Percentiles rank a stretch among this genome's conserved stretches.
Conservation (phyloP, 2,113 vertebrate species). For the Micromys minutus region DNA sequence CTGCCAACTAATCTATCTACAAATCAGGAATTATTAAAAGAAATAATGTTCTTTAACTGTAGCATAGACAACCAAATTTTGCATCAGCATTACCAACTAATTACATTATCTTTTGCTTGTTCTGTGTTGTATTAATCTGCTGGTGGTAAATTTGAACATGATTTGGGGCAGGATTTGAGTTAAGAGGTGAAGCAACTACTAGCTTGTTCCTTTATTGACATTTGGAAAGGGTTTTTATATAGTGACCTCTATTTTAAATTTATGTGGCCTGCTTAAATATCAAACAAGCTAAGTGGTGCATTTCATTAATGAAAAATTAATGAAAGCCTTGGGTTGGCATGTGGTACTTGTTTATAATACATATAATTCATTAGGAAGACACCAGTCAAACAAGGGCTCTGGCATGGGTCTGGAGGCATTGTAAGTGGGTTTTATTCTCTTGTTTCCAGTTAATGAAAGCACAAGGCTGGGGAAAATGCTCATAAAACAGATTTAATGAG, state of each 20-base stretch:
- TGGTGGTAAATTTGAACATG: constrained; percentile 75
- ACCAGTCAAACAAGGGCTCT: constrained; percentile 80
- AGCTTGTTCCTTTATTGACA: constrained; percentile 80
- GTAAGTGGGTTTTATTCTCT: constrained; percentile 83
- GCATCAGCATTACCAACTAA: constrained; percentile 69
- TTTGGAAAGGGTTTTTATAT: constrained; percentile 80
- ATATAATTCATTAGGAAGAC: constrained; percentile 85
- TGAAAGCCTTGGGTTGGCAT: constrained; percentile 84
- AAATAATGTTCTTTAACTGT: constrained; percentile 45
- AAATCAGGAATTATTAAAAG: constrained; percentile 58
- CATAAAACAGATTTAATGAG: constrained; percentile 88
- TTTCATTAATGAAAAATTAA: constrained; percentile 90
- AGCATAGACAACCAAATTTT: constrained; percentile 61
- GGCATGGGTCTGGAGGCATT: constrained; percentile 66
- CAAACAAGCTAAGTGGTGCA: constrained; percentile 86
- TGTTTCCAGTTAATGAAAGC: constrained; percentile 84
- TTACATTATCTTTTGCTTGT: constrained; percentile 73
- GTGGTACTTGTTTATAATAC: constrained; percentile 85
- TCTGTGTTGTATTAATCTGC: constrained; percentile 75
- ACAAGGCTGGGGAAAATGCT: constrained; percentile 81
- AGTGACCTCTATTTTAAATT: constrained; percentile 84
- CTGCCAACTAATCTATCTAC: not conserved
- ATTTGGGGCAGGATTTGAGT: constrained; percentile 69
- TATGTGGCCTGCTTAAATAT: constrained; percentile 86
- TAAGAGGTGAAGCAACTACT: constrained; percentile 77